Base-by-base conservation (phyloP, 2,888 invertebrate genomes). In the Polietes domitor region DNA sequence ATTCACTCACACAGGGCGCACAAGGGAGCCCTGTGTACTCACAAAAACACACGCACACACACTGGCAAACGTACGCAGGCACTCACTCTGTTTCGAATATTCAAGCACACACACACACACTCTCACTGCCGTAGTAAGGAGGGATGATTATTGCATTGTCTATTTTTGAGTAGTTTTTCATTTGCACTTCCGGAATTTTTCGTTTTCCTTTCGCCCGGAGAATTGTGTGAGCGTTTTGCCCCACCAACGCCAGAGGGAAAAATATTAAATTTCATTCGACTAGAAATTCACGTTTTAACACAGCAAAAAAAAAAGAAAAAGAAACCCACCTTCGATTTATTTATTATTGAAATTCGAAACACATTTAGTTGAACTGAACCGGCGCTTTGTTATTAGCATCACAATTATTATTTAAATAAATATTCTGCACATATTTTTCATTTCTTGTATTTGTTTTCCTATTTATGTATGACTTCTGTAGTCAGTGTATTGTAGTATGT, bases 101-200 rank as follows among this genome's bases (percentile, higher is more conserved):
- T n/a, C n/a, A n/a, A n/a, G n/a, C 61, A 15, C 68, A 43, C 43
- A 4, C 21, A 55, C 24, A 71, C 15, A 55, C 28, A 21, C 43
- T 15, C n/a, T 10, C 63, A 58, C 19, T 24, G 58, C 21, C 65
- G 12, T 5, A n/a, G 7, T 41, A 68, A 37, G 53, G 78, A 68
- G 84, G 84, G 81, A 61, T 84, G 80, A 70, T 63, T 68, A n/a
- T 68, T 80, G 81, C 68, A 6, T 37, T n/a, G n/a, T n/a, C n/a
- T n/a, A n/a, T n/a, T n/a, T n/a, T n/a, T n/a, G n/a, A 3, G 77
- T 47, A 43, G 63, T 72, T 81, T 80, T 84, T 76, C 76, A 76
- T 75, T 78, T 78, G 81, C 68, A 84, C 84, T 84, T 78, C 84
- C 84, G 81, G 84, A 72, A 81, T 84, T 81, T 83, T 74, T 55